phyloP scores from a whole-genome alignment of 2,888 invertebrate species.

The Napeogenes inachia region DNA sequence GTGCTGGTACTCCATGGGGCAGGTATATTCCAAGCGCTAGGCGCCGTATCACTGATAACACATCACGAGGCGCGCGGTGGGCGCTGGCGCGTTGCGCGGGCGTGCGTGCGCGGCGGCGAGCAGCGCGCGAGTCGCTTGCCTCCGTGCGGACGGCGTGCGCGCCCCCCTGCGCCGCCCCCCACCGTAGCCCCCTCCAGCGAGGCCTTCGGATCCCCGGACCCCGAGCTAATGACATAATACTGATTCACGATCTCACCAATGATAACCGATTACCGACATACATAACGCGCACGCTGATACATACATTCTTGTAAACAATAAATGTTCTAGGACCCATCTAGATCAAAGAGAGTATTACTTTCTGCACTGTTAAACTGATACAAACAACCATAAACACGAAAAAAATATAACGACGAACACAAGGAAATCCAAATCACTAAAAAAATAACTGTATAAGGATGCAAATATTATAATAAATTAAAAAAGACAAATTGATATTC shows the following conservation, averaged over 20 bases:
- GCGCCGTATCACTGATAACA: conserved; percentile 45
- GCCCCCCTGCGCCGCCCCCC: conserved; percentile 32
- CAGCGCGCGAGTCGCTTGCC: conserved; percentile 40
- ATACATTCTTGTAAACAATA: conserved; percentile 59
- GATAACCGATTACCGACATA: conserved; percentile 52
- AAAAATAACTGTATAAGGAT: neutral
- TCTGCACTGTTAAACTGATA: neutral
- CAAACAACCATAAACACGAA: neutral
- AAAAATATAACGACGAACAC: too few species aligned
- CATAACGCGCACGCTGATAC: conserved; percentile 45
- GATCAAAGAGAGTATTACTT: too few species aligned
- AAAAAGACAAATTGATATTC: too few species aligned
- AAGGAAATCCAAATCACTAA: neutral
- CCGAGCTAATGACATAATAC: conserved; percentile 44
- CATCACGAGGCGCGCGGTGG: conserved; percentile 58
- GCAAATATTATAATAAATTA: neutral
- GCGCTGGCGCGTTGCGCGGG: conserved; percentile 50
- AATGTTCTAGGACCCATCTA: neutral
- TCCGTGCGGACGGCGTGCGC: conserved; percentile 31
- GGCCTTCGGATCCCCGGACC: conserved; percentile 23
- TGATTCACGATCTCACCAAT: conserved; percentile 53
- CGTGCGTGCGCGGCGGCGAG: conserved; percentile 50
- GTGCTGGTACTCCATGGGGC: conserved; percentile 73
- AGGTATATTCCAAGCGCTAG: conserved; percentile 35
- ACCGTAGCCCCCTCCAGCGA: conserved; percentile 34